Conservation (phyloP, 2,113 vertebrate genomes). For the Sardina pilchardus region DNA sequence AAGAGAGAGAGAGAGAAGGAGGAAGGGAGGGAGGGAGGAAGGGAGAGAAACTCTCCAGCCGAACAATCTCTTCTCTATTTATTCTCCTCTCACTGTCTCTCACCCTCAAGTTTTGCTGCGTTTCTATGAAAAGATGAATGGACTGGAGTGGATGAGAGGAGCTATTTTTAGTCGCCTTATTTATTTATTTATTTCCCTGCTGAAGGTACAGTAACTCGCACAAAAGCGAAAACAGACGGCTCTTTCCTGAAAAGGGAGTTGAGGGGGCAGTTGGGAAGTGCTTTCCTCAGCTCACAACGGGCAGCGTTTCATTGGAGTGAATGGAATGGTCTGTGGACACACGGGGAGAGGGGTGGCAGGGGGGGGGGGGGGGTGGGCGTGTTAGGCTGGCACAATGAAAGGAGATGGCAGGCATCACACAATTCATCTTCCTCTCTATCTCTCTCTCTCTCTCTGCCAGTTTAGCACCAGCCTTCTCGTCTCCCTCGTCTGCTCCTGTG, state of each 20-base stretch:
- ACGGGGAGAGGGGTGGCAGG: not conserved
- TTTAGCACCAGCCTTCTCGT: too few species aligned
- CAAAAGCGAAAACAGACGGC: not conserved
- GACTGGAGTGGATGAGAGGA: not conserved
- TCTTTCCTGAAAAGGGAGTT: not conserved
- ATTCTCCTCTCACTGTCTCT: not conserved
- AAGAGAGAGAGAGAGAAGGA: not conserved
- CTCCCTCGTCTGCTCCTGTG: not conserved
- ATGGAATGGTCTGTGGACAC: not conserved
- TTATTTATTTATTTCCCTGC: not conserved
- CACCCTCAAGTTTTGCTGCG: not conserved
- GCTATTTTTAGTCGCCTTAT: not conserved
- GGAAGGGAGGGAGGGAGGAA: not conserved
- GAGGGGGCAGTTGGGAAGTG: not conserved
- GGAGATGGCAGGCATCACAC: not conserved
- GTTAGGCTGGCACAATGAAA: not conserved
- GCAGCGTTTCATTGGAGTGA: not conserved
- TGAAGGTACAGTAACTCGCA: not conserved
- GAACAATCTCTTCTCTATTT: not conserved
- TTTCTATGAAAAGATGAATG: constrained; percentile 8
- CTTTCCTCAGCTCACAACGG: not conserved
- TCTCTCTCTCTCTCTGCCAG: not conserved
- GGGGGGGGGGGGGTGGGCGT: not conserved
- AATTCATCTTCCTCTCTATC: not conserved
- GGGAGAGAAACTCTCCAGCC: not conserved